Evolutionary conservation across 2,888 invertebrate genomes (phyloP).

Genomic region (Caenorhabditis sulstoni): DNA sequence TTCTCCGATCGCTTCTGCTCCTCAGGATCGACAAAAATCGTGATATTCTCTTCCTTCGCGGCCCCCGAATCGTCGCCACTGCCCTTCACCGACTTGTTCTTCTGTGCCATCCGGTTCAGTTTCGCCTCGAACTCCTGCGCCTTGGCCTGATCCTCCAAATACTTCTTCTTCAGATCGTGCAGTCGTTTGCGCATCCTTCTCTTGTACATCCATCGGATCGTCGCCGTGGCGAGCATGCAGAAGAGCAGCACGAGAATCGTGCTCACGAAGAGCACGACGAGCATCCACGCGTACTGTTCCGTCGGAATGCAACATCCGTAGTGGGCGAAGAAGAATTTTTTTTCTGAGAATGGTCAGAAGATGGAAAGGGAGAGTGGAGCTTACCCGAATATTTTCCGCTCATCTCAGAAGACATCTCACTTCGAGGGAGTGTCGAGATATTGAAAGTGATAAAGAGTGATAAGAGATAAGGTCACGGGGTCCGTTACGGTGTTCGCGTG

Average conservation of each 20-base stretch:
- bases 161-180: conserved; percentile 45
- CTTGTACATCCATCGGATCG: conserved; percentile 58
- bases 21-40: conserved; percentile 36
- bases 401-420: conserved; percentile 38
- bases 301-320: conserved; percentile 57
- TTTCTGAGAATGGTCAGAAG: too few species aligned
- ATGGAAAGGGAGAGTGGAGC: neutral
- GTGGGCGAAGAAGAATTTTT: conserved; percentile 55
- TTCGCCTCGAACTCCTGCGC: conserved; percentile 49
- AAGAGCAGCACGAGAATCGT: conserved; percentile 39
- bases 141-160: conserved; percentile 34
- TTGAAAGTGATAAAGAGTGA: neutral
- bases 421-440: neutral
- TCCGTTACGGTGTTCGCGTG: too few species aligned
- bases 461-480: neutral
- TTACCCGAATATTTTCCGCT: conserved; percentile 53
- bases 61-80: too few species aligned
- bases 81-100: conserved; percentile 19
- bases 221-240: conserved; percentile 48
- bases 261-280: conserved; percentile 45
- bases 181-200: conserved; percentile 53
- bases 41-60: conserved; percentile 33
- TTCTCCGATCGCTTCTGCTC: conserved; percentile 1
- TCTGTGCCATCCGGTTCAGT: conserved; percentile 45
- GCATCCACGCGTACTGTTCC: conserved; percentile 54